Conservation (phyloP, 2,888 invertebrate species). For the Hemaris fuciformis region DNA sequence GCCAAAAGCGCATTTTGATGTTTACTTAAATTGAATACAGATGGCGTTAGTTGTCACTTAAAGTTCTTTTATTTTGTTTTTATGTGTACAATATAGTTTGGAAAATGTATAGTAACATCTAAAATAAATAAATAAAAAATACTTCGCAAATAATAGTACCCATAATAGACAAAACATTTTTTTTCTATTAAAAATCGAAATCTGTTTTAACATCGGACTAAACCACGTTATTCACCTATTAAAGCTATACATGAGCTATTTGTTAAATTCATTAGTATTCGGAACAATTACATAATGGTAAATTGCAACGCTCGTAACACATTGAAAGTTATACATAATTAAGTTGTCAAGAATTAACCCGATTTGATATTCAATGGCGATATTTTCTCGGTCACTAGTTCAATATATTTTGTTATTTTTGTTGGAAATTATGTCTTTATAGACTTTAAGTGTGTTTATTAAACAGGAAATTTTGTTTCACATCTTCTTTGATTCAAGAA, state of each 20-base stretch:
- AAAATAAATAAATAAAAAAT: no score
- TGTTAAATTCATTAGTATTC: background rate
- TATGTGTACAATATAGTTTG: no score
- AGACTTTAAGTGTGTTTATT: background rate
- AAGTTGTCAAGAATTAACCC: background rate
- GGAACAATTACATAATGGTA: background rate
- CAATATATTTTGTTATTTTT: background rate
- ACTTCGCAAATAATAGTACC: background rate
- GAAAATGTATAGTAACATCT: no score
- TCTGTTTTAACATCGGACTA: background rate
- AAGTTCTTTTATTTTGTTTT: no score
- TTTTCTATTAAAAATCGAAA: background rate
- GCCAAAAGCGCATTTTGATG: background rate
- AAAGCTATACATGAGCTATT: slow-evolving; percentile 16
- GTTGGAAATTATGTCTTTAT: no score
- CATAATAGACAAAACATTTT: background rate
- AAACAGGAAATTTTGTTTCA: background rate
- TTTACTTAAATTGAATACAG: background rate
- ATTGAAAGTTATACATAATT: background rate
- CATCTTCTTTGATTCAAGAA: no score
- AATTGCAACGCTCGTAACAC: background rate
- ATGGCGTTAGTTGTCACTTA: background rate
- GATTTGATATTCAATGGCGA: background rate
- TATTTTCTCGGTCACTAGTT: background rate
- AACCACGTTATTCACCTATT: background rate